phyloP scores from a whole-genome alignment of 2,113 vertebrate species.

The Morone chrysops region DNA sequence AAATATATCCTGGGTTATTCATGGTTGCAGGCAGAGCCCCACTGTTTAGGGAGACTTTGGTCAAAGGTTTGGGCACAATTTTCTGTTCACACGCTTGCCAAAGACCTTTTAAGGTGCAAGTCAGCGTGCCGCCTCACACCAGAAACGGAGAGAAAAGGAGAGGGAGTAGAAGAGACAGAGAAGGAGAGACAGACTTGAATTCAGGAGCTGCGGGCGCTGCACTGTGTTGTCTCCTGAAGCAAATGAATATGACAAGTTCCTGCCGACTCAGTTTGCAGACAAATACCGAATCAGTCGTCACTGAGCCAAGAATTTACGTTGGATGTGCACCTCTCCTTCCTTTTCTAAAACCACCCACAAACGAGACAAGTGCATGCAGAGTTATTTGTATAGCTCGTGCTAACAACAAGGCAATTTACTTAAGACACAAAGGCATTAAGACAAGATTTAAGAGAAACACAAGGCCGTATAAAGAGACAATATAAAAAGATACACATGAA shows the following conservation, averaged over 20 bases:
- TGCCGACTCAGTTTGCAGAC: constrained; percentile 55
- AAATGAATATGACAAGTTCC: constrained; percentile 66
- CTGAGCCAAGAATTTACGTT: constrained; percentile 18
- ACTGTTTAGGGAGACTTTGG: constrained; percentile 69
- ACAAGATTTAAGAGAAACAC: neutral
- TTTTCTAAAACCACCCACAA: constrained; percentile 27
- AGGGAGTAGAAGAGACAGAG: neutral
- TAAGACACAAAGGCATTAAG: neutral
- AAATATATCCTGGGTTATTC: constrained; percentile 55
- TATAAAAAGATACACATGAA: neutral
- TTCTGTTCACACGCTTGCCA: constrained; percentile 64
- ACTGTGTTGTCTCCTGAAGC: constrained; percentile 50
- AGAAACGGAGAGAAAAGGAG: constrained; percentile 29
- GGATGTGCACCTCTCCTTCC: constrained; percentile 23
- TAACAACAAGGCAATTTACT: constrained; percentile 13
- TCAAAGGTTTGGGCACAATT: constrained; percentile 66
- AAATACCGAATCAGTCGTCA: constrained; percentile 48
- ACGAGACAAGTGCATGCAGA: constrained; percentile 2
- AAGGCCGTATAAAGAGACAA: neutral
- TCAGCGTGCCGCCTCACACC: constrained; percentile 48
- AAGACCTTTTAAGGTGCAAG: constrained; percentile 65
- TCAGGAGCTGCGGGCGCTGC: constrained; percentile 37
- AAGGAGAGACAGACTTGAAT: constrained; percentile 11
- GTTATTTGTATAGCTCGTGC: neutral
- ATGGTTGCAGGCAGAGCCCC: constrained; percentile 64